Base-by-base conservation (phyloP, 1,140 invertebrate genomes). In the Pseudobourletiella spinata region DNA sequence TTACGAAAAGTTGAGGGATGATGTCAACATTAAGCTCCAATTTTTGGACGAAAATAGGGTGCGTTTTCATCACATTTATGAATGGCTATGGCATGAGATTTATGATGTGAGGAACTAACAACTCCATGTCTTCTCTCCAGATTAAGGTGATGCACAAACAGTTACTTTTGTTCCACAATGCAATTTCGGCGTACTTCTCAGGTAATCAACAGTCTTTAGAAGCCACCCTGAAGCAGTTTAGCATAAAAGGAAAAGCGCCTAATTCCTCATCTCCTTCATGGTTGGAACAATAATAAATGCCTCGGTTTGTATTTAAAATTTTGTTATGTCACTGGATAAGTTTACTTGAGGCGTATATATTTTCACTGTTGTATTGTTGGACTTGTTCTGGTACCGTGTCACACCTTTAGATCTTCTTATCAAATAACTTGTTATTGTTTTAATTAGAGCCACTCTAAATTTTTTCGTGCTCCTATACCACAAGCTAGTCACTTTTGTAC, bases 141-240 rank as follows among this genome's bases (percentile, higher is more conserved):
- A 87, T 95, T 61, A 96, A 96, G 79, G 93, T 96, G 64, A 97
- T 98, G 93, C 93, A 96, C 75, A 97, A 96, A 74, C 95, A 98
- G 75, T 77, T 98, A 50, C 77, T 97, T 35, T 76, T 98, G 66
- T 92, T 97, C 76, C 92, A 98, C 76, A 96, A 96, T 78, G 95
- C 94, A 4, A 84, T 96, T 18, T 91, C 92, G 39, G 91, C 93
- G 1, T 98, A 97, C 77, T 97, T 96, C 77, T 93, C 90, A 72
- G 93, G 93, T 26, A 96, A 96, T 78, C 89, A 94, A 75, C 82
- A 86, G 69, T 88, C 90, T 54, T 77, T 98, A 57, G 93, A 97
- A 74, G 86, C 90, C 15, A 95, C 93, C n/a, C 77, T 98, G 51
- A 93, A 95, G 72, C 92, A 96, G 77, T 97, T 97, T 76, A 95